Evolutionary conservation across 2,888 invertebrate genomes (phyloP), one percentile per base, ranked within the genome.

Genomic region (Hypolimnas misippus): DNA sequence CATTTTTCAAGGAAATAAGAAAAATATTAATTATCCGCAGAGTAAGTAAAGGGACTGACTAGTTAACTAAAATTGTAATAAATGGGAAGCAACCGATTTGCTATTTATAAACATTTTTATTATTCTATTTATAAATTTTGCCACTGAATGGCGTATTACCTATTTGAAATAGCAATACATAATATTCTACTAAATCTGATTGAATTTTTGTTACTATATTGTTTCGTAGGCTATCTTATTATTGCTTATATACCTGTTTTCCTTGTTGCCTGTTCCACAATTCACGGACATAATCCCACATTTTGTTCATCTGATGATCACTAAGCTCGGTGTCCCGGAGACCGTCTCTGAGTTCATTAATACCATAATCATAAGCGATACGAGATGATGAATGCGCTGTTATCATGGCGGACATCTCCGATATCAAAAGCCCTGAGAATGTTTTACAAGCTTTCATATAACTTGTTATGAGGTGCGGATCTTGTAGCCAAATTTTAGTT

Each of bases 181-280:
- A n/a, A n/a, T n/a, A n/a, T n/a, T n/a, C n/a, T n/a, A n/a, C n/a
- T n/a, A n/a, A n/a, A n/a, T n/a, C n/a, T n/a, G n/a, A n/a, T n/a
- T n/a, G n/a, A n/a, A n/a, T n/a, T n/a, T n/a, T n/a, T n/a, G n/a
- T n/a, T n/a, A n/a, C n/a, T n/a, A n/a, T n/a, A n/a, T n/a, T 29
- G 29, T 29, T 6, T 29, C 29, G 25, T 25, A 3, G 25, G 25
- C 5, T 25, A 25, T 33, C 33, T 33, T 33, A 4, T 33, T 33
- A 12, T 4, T 38, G 12, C 3, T 25, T 6, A 46, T 4, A 3
- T 63, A 92, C 93, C 84, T 93, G 92, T 76, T 81, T 84, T 5
- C 93, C 93, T 71, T 89, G 89, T 66, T 92, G 92, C 52, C 92
- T 78, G 40, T 87, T 89, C 93, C 93, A 93, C 49, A 93, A 73